A percentile compares a stretch with the other conserved stretches of the same genome.
phyloP scores from a whole-genome alignment of 2,888 invertebrate species.

The Thumatha senex region DNA sequence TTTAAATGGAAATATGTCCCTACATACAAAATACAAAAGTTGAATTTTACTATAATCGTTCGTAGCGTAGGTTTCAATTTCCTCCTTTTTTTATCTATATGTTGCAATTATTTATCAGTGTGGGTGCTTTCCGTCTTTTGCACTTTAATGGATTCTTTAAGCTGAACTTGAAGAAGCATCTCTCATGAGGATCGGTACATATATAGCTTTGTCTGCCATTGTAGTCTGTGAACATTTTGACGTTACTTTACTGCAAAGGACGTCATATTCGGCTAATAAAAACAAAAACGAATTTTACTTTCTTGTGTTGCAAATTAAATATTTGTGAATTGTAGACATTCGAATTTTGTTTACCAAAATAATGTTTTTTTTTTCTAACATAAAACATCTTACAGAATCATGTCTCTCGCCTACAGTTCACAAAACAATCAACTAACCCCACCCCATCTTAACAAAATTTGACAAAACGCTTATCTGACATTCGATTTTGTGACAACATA shows the following conservation, averaged over 20 bases:
- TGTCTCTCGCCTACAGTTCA: conserved; percentile 7
- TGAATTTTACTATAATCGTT: background rate
- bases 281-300: background rate
- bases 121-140: too few relatives aligned
- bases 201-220: too few relatives aligned
- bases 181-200: too few relatives aligned
- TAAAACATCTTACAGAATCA: background rate
- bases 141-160: too few relatives aligned
- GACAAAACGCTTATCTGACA: conserved; percentile 9
- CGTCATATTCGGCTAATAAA: background rate
- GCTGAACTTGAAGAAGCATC: too few relatives aligned
- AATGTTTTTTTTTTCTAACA: background rate
- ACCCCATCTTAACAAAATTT: conserved; percentile 1
- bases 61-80: too few relatives aligned
- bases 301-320: conserved; percentile 9
- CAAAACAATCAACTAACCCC: conserved; percentile 8
- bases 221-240: too few relatives aligned
- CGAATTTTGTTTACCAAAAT: background rate
- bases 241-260: background rate
- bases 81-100: too few relatives aligned
- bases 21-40: background rate
- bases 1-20: background rate
- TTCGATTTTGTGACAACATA: background rate
- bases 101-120: too few relatives aligned
- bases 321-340: conserved; percentile 11